Evolutionary conservation across 1,140 invertebrate species (phyloP).

Genomic region (Drosophila sechellia): DNA sequence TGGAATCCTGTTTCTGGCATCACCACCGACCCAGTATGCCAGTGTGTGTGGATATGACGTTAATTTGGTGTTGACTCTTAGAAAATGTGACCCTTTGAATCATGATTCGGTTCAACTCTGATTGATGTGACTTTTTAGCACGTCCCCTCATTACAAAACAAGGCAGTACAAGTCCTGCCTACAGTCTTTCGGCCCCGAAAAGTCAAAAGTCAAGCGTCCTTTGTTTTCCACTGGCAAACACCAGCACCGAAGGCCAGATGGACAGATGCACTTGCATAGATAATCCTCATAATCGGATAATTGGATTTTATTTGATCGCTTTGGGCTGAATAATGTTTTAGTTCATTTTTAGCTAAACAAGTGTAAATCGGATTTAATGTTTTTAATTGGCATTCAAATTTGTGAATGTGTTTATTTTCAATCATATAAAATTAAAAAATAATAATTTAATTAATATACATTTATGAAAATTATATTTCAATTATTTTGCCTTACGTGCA

Average conservation of each 20-base stretch:
- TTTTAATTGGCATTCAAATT: no score
- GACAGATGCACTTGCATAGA: conserved; percentile 39
- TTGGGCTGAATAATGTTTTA: not conserved
- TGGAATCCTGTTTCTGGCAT: conserved; percentile 9
- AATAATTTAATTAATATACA: no score
- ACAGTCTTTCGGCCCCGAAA: conserved; percentile 16
- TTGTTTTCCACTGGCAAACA: conserved; percentile 21
- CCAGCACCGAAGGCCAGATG: conserved; percentile 13
- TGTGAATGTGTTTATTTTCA: no score
- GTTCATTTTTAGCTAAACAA: no score
- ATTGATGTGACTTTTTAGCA: conserved; percentile 53
- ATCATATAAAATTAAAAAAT: no score
- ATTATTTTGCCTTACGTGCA: no score
- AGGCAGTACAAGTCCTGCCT: conserved; percentile 27
- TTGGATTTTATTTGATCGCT: not conserved
- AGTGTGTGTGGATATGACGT: conserved; percentile 23
- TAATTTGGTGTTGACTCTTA: conserved; percentile 80
- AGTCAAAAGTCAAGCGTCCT: conserved; percentile 30
- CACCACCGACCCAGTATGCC: not conserved
- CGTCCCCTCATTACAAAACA: conserved; percentile 20
- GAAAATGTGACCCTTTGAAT: conserved; percentile 64
- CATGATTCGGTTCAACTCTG: conserved; percentile 20
- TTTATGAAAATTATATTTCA: no score
- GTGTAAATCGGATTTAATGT: no score
- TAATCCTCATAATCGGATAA: conserved; percentile 30